These are phyloP conservation scores for Lottia gigantea DNA, from an alignment of 2,888 invertebrate species.

Conservation along the genomic window DNA sequence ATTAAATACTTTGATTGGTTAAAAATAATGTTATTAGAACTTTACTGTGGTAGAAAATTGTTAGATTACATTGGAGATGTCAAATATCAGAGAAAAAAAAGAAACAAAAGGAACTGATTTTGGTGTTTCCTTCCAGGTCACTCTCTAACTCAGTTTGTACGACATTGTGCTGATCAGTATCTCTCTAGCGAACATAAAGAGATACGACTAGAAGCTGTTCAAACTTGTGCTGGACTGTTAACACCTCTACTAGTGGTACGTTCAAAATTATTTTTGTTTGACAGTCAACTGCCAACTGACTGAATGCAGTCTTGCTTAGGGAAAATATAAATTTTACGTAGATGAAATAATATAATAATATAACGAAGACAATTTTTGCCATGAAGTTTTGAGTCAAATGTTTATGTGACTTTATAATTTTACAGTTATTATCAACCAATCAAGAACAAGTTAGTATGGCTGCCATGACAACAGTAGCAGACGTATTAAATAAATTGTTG, in stretches of 20 bases:
- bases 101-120: too few species aligned
- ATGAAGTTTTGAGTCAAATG: background rate
- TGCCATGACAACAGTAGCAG: conserved; percentile 87
- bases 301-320: too few species aligned
- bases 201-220: conserved; percentile 92
- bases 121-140: conserved; percentile 72
- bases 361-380: too few species aligned
- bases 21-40: too few species aligned
- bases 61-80: too few species aligned
- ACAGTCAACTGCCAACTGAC: too few species aligned
- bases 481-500: conserved; percentile 89
- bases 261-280: background rate
- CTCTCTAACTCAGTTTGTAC: conserved; percentile 89
- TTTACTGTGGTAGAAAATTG: too few species aligned
- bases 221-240: conserved; percentile 89
- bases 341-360: too few species aligned
- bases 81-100: too few species aligned
- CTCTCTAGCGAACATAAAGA: conserved; percentile 91
- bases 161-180: conserved; percentile 91
- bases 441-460: conserved; percentile 74
- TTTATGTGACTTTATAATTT: conserved; percentile 10
- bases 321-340: too few species aligned
- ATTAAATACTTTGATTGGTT: too few species aligned
- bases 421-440: conserved; percentile 53
- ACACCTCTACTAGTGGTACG: conserved; percentile 79